Percentiles rank a stretch among this genome's conserved stretches.
These are phyloP conservation scores for Coreius guichenoti DNA, from an alignment of 2,797 vertebrate genomes.

Conservation along the genomic window DNA sequence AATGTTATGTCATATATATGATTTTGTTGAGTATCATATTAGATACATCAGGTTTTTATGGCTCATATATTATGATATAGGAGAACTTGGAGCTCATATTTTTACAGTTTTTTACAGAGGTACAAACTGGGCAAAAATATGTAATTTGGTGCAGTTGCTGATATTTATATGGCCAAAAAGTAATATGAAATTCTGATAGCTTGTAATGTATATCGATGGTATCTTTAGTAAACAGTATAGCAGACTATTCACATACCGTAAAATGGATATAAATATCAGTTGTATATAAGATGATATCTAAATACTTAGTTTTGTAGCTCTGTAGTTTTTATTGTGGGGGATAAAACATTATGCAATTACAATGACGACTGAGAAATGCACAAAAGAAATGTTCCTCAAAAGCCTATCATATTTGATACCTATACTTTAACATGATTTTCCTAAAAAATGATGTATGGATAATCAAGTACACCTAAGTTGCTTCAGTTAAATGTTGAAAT, in stretches of 20 bases:
- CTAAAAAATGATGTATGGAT: background rate
- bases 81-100: background rate
- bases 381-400: background rate
- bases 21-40: background rate
- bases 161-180: no score
- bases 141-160: no score
- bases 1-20: background rate
- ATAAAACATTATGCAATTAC: background rate
- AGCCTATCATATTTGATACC: background rate
- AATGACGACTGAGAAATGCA: background rate
- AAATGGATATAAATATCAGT: no score
- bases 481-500: background rate
- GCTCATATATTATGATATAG: background rate
- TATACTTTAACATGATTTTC: background rate
- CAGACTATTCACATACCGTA: no score
- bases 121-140: no score
- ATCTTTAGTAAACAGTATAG: no score
- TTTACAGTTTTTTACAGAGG: background rate
- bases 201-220: no score
- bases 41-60: background rate
- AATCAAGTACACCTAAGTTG: background rate
- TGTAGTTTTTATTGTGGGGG: background rate
- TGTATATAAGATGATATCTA: no score
- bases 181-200: no score
- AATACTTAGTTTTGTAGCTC: no score